Conservation (phyloP, 2,797 vertebrate species). For the Knipowitschia caucasica region DNA sequence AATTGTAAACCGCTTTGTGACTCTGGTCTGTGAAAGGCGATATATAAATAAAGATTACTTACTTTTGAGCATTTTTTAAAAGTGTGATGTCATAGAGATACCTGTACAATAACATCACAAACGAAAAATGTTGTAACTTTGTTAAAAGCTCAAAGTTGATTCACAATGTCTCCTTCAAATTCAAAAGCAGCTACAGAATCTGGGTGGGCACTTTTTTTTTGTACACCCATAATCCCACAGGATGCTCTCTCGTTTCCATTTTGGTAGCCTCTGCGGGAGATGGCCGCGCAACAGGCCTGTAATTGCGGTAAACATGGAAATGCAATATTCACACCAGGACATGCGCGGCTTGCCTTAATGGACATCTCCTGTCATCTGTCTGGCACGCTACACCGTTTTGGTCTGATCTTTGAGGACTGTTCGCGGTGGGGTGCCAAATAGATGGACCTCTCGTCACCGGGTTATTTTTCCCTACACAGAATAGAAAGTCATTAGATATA, state of each 20-base stretch:
- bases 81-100: too few species aligned
- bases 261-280: slow-evolving; percentile 44
- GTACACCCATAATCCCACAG: slow-evolving; percentile 30
- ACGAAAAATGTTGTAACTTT: too few species aligned
- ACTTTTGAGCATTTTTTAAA: too few species aligned
- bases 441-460: slow-evolving; percentile 20
- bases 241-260: slow-evolving; percentile 32
- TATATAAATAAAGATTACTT: too few species aligned
- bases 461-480: not conserved
- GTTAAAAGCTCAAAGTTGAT: too few species aligned
- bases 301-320: slow-evolving; percentile 60
- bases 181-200: not conserved
- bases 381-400: slow-evolving; percentile 22
- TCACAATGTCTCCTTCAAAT: not conserved
- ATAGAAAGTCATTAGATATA: slow-evolving; percentile 5
- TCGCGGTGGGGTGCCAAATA: slow-evolving; percentile 15
- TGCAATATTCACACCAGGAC: slow-evolving; percentile 58
- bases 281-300: slow-evolving; percentile 43
- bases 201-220: slow-evolving; percentile 15
- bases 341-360: slow-evolving; percentile 37
- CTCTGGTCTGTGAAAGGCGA: too few species aligned
- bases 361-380: slow-evolving; percentile 58
- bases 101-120: too few species aligned
- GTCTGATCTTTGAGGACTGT: slow-evolving; percentile 37
- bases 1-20: too few species aligned